These are phyloP conservation scores for Cephus cinctus DNA, from an alignment of 1,140 invertebrate species.

Conservation along the genomic window DNA sequence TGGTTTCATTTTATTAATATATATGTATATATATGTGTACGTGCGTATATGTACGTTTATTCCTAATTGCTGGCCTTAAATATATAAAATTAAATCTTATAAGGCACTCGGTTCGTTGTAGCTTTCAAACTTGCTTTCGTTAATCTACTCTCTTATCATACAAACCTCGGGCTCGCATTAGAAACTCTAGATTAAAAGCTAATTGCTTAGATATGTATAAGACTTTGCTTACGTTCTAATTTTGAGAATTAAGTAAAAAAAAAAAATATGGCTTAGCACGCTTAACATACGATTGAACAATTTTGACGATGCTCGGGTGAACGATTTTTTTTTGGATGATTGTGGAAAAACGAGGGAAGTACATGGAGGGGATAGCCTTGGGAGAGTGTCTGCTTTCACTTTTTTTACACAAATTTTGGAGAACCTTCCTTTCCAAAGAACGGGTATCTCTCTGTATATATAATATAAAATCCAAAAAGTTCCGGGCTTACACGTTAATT, in stretches of 20 bases:
- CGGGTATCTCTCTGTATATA: not conserved
- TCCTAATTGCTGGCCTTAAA: conserved; percentile 3
- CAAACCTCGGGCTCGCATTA: too few species aligned
- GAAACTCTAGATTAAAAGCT: too few species aligned
- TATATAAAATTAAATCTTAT: conserved; percentile 10
- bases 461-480: not conserved
- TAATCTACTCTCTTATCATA: too few species aligned
- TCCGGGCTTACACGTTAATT: not conserved
- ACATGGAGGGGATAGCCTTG: not conserved
- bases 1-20: too few species aligned
- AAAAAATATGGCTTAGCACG: not conserved
- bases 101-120: conserved; percentile 18
- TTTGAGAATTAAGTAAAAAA: conserved; percentile 1
- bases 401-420: not conserved
- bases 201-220: too few species aligned
- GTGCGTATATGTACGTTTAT: too few species aligned
- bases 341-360: too few species aligned
- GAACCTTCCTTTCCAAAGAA: not conserved
- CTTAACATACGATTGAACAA: not conserved
- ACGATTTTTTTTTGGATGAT: too few species aligned
- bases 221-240: conserved; percentile 11
- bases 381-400: not conserved
- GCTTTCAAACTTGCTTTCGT: not conserved
- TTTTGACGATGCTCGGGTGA: too few species aligned
- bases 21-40: too few species aligned